These are phyloP conservation scores for Paramisgurnus dabryanus DNA, from an alignment of 2,113 vertebrate species.

Conservation along the genomic window DNA sequence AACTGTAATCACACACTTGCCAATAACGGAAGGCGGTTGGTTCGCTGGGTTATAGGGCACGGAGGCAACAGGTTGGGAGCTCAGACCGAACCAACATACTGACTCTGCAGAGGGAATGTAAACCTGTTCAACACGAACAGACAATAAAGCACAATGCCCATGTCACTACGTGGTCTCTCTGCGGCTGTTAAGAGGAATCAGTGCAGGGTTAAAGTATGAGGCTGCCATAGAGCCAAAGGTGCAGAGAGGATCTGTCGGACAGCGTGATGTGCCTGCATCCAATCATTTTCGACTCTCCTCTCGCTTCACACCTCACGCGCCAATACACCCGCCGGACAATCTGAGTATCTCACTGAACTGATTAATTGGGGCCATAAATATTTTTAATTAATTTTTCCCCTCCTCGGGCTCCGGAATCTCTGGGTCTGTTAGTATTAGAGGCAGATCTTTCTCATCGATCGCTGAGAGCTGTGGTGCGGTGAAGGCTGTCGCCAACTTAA, in stretches of 20 bases:
- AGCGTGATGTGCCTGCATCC: slow-evolving; percentile 1
- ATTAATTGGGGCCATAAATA: slow-evolving; percentile 74
- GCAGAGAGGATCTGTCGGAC: neutral
- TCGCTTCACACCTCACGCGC: slow-evolving; percentile 38
- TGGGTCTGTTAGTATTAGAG: slow-evolving; percentile 65
- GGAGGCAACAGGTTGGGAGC: slow-evolving; percentile 37
- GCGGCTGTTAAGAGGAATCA: slow-evolving; percentile 38
- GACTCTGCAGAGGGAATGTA: slow-evolving; percentile 25
- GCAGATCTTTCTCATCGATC: slow-evolving; percentile 68
- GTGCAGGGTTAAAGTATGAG: slow-evolving; percentile 13
- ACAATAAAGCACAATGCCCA: slow-evolving; percentile 7
- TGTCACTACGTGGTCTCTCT: slow-evolving; percentile 21
- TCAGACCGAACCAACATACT: slow-evolving; percentile 28
- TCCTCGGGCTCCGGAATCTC: slow-evolving; percentile 60
- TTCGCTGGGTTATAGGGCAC: slow-evolving; percentile 33
- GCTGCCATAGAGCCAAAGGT: slow-evolving; percentile 13
- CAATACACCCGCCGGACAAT: slow-evolving; percentile 49
- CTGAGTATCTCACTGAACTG: slow-evolving; percentile 63
- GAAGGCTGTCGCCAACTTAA: slow-evolving; percentile 72
- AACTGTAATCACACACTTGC: slow-evolving; percentile 25
- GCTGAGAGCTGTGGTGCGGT: slow-evolving; percentile 37
- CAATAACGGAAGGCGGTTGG: slow-evolving; percentile 14
- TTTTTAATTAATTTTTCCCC: slow-evolving; percentile 69
- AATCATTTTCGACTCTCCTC: slow-evolving; percentile 17
- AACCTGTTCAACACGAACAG: slow-evolving; percentile 6